Percentiles rank a stretch among this genome's conserved stretches.
These are phyloP conservation scores for Gambusia affinis DNA, from an alignment of 2,113 vertebrate genomes.

Conservation along the genomic window DNA sequence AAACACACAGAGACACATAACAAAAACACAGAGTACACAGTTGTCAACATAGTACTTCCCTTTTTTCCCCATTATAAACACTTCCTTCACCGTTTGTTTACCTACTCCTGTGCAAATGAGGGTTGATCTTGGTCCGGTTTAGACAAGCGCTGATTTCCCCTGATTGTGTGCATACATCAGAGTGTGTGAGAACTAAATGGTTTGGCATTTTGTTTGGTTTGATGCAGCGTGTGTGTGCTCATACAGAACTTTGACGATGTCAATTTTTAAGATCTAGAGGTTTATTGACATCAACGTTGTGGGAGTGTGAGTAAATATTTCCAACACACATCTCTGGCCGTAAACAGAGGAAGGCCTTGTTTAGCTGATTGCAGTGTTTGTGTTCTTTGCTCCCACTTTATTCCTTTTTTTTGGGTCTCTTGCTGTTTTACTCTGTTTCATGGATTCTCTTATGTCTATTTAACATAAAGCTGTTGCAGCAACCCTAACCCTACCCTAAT, in stretches of 20 bases:
- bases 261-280: constrained; percentile 32
- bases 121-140: constrained; percentile 30
- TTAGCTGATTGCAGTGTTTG: constrained; percentile 54
- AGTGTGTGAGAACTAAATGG: constrained; percentile 51
- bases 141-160: constrained; percentile 52
- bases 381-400: constrained; percentile 22
- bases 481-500: background rate
- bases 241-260: constrained; percentile 27
- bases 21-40: background rate
- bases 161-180: constrained; percentile 51
- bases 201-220: constrained; percentile 16
- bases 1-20: background rate
- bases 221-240: constrained; percentile 16
- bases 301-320: constrained; percentile 57
- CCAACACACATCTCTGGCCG: constrained; percentile 42
- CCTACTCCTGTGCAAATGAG: constrained; percentile 32
- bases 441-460: background rate
- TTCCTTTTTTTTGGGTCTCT: constrained; percentile 6
- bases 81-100: constrained; percentile 49
- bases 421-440: background rate
- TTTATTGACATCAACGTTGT: constrained; percentile 45
- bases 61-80: constrained; percentile 40
- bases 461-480: background rate
- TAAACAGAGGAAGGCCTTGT: constrained; percentile 68
- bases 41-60: constrained; percentile 28